A percentile compares a stretch with the other conserved stretches of the same genome.
Conservation (phyloP, 2,888 invertebrate species). For the Pollenia angustigena region DNA sequence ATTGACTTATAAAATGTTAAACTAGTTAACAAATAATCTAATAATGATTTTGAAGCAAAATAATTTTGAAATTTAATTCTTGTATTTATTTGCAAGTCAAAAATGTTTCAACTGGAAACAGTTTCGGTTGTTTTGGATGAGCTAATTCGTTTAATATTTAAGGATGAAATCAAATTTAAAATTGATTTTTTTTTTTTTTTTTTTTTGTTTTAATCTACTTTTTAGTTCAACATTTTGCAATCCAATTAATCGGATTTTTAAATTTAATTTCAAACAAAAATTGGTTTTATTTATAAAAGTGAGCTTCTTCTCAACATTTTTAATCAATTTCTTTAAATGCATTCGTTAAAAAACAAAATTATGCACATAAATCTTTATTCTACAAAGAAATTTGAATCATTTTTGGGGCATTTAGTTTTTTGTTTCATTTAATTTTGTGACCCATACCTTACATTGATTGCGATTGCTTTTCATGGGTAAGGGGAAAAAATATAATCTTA, state of each 20-base stretch:
- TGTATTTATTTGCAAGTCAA: background rate
- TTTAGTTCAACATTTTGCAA: background rate
- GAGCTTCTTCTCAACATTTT: background rate
- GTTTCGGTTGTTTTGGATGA: too few relatives aligned
- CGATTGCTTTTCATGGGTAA: background rate
- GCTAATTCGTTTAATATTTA: too few relatives aligned
- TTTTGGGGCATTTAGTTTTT: background rate
- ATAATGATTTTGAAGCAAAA: too few relatives aligned
- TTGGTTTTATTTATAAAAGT: conserved; percentile 37
- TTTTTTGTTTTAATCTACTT: too few relatives aligned
- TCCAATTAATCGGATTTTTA: background rate
- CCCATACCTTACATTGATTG: conserved; percentile 5
- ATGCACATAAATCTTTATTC: conserved; percentile 57
- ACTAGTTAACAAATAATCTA: conserved; percentile 22
- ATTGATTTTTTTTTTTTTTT: too few relatives aligned
- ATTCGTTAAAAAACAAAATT: conserved; percentile 8
- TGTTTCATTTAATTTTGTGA: conserved; percentile 22
- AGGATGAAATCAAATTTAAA: too few relatives aligned
- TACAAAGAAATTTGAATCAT: conserved; percentile 23
- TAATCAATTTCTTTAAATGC: conserved; percentile 51
- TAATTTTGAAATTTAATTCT: background rate
- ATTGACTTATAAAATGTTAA: conserved; percentile 11
- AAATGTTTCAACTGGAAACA: background rate
- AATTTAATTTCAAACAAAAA: conserved; percentile 57
- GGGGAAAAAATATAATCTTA: background rate